These are phyloP conservation scores for Ceyx melanurus DNA, from an alignment of 2,113 vertebrate species.

Conservation along the genomic window DNA sequence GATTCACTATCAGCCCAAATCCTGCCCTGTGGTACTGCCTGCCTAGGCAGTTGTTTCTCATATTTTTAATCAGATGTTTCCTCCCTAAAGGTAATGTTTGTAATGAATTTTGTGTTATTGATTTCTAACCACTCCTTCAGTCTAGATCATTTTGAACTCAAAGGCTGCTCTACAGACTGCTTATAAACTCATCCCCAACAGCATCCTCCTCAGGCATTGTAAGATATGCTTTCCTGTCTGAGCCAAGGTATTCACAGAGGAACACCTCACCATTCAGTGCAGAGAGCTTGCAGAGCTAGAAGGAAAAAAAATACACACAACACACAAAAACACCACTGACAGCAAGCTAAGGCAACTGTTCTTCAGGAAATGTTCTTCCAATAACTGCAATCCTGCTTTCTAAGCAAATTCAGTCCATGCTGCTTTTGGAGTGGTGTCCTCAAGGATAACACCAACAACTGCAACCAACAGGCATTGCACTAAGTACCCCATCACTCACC, in stretches of 20 bases:
- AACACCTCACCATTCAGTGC: background rate
- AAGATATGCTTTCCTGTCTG: background rate
- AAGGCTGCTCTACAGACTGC: background rate
- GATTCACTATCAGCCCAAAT: background rate
- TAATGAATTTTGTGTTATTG: constrained; percentile 28
- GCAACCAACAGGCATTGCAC: background rate
- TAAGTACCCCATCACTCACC: background rate
- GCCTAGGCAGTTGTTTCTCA: constrained; percentile 1
- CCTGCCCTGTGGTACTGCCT: background rate
- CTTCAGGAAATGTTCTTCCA: background rate
- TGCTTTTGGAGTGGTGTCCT: background rate
- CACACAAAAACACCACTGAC: background rate
- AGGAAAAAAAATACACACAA: background rate
- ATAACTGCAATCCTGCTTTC: background rate
- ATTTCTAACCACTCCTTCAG: constrained; percentile 13
- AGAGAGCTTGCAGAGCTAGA: background rate
- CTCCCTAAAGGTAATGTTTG: constrained; percentile 16
- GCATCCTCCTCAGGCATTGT: background rate
- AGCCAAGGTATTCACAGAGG: background rate
- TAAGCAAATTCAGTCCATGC: background rate
- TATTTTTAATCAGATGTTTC: constrained; percentile 21
- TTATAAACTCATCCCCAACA: background rate
- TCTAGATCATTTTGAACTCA: background rate
- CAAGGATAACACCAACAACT: background rate
- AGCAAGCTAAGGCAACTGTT: background rate